These are phyloP conservation scores for Drosophila ficusphila DNA, from an alignment of 1,140 invertebrate species.

Conservation along the genomic window DNA sequence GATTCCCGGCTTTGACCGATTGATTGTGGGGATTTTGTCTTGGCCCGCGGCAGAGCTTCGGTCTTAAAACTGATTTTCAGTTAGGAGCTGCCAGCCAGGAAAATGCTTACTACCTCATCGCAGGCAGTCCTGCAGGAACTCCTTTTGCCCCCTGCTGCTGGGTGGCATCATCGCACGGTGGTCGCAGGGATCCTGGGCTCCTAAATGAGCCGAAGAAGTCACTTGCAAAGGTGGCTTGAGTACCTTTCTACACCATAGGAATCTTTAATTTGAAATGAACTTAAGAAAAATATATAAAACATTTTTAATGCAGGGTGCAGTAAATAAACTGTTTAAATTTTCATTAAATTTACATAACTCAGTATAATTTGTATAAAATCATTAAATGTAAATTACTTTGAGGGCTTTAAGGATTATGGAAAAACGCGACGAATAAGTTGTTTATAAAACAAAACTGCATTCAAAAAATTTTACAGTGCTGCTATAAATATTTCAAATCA, in stretches of 20 bases:
- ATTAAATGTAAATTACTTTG: too few species aligned
- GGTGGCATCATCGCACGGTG: conserved; percentile 11
- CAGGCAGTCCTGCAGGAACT: neutral
- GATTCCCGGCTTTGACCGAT: conserved; percentile 21
- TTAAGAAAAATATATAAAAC: too few species aligned
- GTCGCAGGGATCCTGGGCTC: neutral
- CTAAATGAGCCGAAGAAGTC: neutral
- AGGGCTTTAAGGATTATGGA: too few species aligned
- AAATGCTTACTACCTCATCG: conserved; percentile 4
- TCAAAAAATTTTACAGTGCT: too few species aligned
- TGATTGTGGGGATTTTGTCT: conserved; percentile 18
- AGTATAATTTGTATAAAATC: too few species aligned
- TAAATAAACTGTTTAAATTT: too few species aligned
- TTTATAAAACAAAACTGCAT: too few species aligned
- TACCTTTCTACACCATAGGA: neutral
- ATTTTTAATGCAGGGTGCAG: too few species aligned
- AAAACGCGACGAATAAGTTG: too few species aligned
- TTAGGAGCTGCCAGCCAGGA: neutral
- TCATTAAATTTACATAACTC: too few species aligned
- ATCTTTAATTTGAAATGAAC: neutral
- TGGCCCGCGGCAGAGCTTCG: neutral
- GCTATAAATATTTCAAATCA: too few species aligned
- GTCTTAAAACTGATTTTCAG: conserved; percentile 16
- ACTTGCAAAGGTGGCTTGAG: neutral
- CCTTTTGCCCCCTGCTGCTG: neutral